Conservation (phyloP, 2,888 invertebrate genomes). For the Tillus elongatus region DNA sequence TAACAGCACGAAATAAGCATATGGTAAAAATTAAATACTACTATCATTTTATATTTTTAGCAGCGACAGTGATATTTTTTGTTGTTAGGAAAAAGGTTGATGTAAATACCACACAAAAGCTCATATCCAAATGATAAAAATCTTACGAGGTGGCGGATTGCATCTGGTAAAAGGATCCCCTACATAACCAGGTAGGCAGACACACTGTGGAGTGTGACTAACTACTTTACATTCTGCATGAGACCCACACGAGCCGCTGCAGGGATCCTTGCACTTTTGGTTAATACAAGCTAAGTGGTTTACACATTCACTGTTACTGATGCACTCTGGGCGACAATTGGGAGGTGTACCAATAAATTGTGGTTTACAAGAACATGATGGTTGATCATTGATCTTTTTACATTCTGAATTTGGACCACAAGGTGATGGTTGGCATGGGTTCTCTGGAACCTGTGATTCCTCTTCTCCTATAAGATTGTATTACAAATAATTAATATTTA, state of each 20-base stretch:
- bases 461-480: too few species aligned
- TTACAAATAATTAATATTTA: background rate
- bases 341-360: slow-evolving; percentile 66
- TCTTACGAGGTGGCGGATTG: slow-evolving; percentile 13
- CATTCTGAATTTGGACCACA: slow-evolving; percentile 61
- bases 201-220: slow-evolving; percentile 50
- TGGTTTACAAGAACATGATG: slow-evolving; percentile 60
- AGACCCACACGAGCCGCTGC: slow-evolving; percentile 47
- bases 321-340: slow-evolving; percentile 64
- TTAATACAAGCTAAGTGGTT: slow-evolving; percentile 62
- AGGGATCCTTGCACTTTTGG: slow-evolving; percentile 64
- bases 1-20: too few species aligned
- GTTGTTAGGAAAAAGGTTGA: too few species aligned
- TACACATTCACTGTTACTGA: slow-evolving; percentile 61
- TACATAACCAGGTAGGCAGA: slow-evolving; percentile 46
- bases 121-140: too few species aligned
- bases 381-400: slow-evolving; percentile 48
- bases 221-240: slow-evolving; percentile 48
- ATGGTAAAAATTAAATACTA: too few species aligned
- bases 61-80: too few species aligned
- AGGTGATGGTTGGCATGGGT: slow-evolving; percentile 50
- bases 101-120: too few species aligned
- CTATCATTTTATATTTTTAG: too few species aligned
- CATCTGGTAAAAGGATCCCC: slow-evolving; percentile 52
- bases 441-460: slow-evolving; percentile 25